A percentile compares a stretch with the other conserved stretches of the same genome.
phyloP scores from a whole-genome alignment of 2,888 invertebrate genomes.

The Drosophila seclusa region DNA sequence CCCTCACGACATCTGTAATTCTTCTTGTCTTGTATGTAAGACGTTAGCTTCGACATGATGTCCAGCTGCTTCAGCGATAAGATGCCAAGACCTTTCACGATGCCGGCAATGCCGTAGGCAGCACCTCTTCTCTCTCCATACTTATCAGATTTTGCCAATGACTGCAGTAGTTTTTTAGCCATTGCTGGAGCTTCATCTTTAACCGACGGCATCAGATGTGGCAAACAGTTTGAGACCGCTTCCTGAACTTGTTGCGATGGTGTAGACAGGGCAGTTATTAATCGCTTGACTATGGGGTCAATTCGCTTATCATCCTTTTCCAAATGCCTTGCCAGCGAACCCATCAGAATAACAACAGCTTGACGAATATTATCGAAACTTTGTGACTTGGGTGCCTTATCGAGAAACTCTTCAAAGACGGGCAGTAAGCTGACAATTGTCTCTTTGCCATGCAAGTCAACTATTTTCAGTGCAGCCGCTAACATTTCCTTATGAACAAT shows the following conservation, averaged over 20 bases:
- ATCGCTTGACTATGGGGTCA: constrained; percentile 95
- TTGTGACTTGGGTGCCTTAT: constrained; percentile 95
- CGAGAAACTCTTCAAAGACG: constrained; percentile 96
- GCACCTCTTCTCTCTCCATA: constrained; percentile 95
- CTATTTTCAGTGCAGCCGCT: constrained; percentile 95
- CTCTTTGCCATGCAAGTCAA: constrained; percentile 96
- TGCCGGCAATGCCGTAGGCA: constrained; percentile 98
- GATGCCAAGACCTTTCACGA: constrained; percentile 98
- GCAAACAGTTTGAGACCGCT: constrained; percentile 97
- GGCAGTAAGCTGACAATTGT: constrained; percentile 92
- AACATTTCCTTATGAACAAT: constrained; percentile 95
- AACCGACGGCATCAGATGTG: constrained; percentile 96
- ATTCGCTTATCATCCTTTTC: constrained; percentile 95
- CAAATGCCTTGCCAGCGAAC: constrained; percentile 97
- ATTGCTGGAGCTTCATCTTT: constrained; percentile 95
- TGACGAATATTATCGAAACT: constrained; percentile 97
- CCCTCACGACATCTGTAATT: constrained; percentile 97
- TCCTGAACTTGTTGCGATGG: constrained; percentile 99
- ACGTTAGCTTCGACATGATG: constrained; percentile 96
- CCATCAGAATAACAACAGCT: constrained; percentile 98
- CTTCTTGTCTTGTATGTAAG: constrained; percentile 98
- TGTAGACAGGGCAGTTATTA: constrained; percentile 96
- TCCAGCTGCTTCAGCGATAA: constrained; percentile 97
- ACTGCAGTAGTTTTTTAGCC: constrained; percentile 93
- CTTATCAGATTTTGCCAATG: constrained; percentile 94